Conservation (phyloP, 2,888 invertebrate species). For the Argyresthia albistria region DNA sequence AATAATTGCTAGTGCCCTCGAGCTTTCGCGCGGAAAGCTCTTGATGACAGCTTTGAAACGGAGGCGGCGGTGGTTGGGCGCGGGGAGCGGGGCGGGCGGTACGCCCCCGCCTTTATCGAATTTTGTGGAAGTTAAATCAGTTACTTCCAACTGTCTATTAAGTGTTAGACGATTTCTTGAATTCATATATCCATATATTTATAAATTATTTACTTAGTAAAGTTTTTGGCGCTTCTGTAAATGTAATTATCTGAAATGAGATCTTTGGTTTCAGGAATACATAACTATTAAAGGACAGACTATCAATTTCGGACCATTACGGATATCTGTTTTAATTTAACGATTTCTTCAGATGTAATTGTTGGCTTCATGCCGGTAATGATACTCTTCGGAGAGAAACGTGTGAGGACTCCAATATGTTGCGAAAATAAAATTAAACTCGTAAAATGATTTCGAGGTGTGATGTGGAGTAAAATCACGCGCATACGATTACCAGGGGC, state of each 20-base stretch:
- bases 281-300: no score
- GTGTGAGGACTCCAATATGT: slow-evolving; percentile 49
- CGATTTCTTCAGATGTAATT: slow-evolving; percentile 45
- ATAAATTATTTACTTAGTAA: no score
- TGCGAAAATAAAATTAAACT: slow-evolving; percentile 40
- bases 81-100: no score
- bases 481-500: slow-evolving; percentile 48
- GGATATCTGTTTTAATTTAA: slow-evolving; percentile 34
- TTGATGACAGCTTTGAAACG: slow-evolving; percentile 53
- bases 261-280: no score
- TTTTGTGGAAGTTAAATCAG: no score
- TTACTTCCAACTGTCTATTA: no score
- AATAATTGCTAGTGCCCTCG: slow-evolving; percentile 51
- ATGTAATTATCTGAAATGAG: no score
- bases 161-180: no score
- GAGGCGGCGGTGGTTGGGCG: no score
- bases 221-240: no score
- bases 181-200: no score
- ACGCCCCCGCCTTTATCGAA: no score
- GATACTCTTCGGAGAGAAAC: slow-evolving; percentile 46
- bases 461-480: slow-evolving; percentile 58
- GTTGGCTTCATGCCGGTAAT: slow-evolving; percentile 42
- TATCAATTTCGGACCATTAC: background rate
- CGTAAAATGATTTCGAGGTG: slow-evolving; percentile 51
- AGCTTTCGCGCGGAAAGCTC: slow-evolving; percentile 43